These are phyloP conservation scores for Cryptus viduatorius DNA, from an alignment of 2,888 invertebrate genomes.

Conservation along the genomic window DNA sequence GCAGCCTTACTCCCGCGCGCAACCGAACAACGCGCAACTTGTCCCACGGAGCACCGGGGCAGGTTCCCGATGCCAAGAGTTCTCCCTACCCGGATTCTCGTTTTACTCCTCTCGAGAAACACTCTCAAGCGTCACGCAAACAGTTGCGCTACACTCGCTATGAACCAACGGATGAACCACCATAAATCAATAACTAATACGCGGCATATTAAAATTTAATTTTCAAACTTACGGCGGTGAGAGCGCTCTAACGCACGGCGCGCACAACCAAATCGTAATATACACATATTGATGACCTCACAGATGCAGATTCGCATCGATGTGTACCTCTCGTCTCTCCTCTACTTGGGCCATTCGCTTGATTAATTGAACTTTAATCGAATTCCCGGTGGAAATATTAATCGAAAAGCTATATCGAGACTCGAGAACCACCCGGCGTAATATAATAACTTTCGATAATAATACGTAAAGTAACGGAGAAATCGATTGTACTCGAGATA, in stretches of 20 bases:
- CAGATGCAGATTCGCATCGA: conserved; percentile 40
- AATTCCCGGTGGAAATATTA: conserved; percentile 79
- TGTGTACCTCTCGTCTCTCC: neutral
- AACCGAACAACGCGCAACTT: conserved; percentile 36
- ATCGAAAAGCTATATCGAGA: conserved; percentile 77
- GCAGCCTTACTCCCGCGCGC: conserved; percentile 52
- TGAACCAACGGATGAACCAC: conserved; percentile 50
- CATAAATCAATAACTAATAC: conserved; percentile 81
- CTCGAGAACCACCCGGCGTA: conserved; percentile 19
- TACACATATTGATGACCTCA: conserved; percentile 36
- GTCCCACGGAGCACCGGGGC: conserved; percentile 17
- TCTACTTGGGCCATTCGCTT: conserved; percentile 64
- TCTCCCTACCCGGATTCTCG: conserved; percentile 41
- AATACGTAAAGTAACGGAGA: neutral
- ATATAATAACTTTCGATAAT: conserved; percentile 8
- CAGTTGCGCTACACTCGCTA: conserved; percentile 18
- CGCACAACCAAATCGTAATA: conserved; percentile 29
- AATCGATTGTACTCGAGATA: neutral
- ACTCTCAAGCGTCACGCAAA: conserved; percentile 28
- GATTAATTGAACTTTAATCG: conserved; percentile 83
- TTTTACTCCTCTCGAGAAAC: conserved; percentile 18
- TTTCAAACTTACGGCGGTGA: conserved; percentile 75
- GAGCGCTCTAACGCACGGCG: conserved; percentile 23
- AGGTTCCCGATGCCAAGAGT: conserved; percentile 22
- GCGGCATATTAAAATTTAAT: conserved; percentile 82